Conservation (phyloP, 2,113 vertebrate genomes). For the Acrocephalus kingi region DNA sequence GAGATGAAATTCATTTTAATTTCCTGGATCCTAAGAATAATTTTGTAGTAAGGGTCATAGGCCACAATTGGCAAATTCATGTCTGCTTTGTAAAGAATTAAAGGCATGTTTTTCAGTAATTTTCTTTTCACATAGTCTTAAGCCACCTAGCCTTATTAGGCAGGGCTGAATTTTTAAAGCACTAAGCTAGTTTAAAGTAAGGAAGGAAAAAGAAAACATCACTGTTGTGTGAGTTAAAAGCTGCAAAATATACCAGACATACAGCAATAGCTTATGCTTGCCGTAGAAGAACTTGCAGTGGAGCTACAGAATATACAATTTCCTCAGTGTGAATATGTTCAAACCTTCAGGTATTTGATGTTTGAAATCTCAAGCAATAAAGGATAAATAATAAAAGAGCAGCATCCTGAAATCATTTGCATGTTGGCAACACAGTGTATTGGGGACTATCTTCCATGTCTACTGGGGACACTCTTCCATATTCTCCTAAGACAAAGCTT, state of each 20-base stretch:
- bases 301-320: neutral
- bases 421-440: neutral
- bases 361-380: neutral
- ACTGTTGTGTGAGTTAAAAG: neutral
- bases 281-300: neutral
- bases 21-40: neutral
- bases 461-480: neutral
- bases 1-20: conserved; percentile 15
- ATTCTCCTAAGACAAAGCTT: neutral
- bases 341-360: neutral
- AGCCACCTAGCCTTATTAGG: neutral
- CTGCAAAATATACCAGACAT: neutral
- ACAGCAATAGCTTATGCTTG: neutral
- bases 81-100: neutral
- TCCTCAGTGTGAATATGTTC: neutral
- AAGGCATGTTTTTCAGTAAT: neutral
- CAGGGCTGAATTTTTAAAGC: neutral
- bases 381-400: neutral
- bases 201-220: neutral
- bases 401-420: neutral
- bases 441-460: neutral
- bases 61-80: neutral
- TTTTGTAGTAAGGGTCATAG: neutral
- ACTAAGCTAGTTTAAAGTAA: neutral
- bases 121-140: neutral